Evolutionary conservation across 2,113 vertebrate genomes (phyloP), one percentile per base, ranked within the genome.

Genomic region (Tachysurus fulvidraco): DNA sequence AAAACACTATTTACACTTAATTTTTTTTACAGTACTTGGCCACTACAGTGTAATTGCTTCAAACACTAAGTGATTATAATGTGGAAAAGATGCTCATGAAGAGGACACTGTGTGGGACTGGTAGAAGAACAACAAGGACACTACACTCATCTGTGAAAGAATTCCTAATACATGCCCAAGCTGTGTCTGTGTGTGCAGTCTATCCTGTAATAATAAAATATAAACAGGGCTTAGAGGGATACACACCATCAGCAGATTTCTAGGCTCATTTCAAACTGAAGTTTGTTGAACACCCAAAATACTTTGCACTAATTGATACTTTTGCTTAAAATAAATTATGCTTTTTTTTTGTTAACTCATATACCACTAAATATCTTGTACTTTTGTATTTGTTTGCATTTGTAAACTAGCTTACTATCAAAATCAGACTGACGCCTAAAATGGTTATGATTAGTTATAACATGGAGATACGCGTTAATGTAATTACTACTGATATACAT

Each of bases 1-100:
- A 73, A 83, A 46, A 60, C 41, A 36, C 71, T 52, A 71, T 81
- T 79, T 59, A n/a, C 79, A 86, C 36, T 36, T 50, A 50, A 50
- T 9, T 50, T 7, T 50, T 50, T 50, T 9, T 50, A 50, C 46
- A 7, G 5, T 50, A 5, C 8, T 50, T 50, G 46, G 46, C 1
- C 46, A 50, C 5, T 5, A 5, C 50, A 78, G 60, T 50, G 9
- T 76, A 86, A 71, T 77, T 62, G 60, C 41, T 30, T 12, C 73
- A 81, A 81, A 46, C 69, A 59, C 65, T 60, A 23, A 78, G 50
- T 44, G 69, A 85, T 85, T 82, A 85, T 50, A 67, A 67, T 41
- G 57, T 28, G 11, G 17, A 74, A 74, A 79, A 85, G 81, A 79
- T 57, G 79, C 84, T 88, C 67, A 57, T 50, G 55, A 30, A 57